phyloP scores from a whole-genome alignment of 2,888 invertebrate species.

The Tiliacea aurago region DNA sequence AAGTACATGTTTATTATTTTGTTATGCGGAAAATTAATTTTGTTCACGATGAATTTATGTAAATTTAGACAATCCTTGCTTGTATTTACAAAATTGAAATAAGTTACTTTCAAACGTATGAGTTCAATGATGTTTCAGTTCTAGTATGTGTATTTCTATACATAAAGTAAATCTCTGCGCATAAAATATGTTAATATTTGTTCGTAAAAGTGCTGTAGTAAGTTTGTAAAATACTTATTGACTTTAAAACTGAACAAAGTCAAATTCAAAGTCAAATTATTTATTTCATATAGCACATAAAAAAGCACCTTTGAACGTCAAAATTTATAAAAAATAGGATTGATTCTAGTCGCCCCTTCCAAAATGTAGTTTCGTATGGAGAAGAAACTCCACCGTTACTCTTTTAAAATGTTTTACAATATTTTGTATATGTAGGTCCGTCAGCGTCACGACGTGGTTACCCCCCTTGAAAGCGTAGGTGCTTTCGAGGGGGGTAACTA shows the following conservation, averaged over 20 bases:
- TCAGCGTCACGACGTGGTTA: too few species aligned
- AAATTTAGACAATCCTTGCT: background rate
- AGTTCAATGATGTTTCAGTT: background rate
- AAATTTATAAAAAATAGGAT: too few species aligned
- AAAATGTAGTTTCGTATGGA: too few species aligned
- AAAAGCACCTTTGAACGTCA: too few species aligned
- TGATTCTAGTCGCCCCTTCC: too few species aligned
- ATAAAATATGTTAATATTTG: background rate
- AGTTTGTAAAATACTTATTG: background rate
- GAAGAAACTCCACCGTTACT: too few species aligned
- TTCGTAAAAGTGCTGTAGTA: background rate
- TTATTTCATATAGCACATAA: too few species aligned
- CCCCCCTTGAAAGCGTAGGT: too few species aligned
- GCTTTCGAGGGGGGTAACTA: too few species aligned
- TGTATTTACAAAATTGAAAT: constrained; percentile 8
- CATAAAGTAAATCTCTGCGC: background rate
- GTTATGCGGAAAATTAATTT: constrained; percentile 38
- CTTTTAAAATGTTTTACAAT: too few species aligned
- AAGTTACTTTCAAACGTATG: background rate
- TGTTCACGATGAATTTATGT: constrained; percentile 13
- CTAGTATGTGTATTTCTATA: background rate
- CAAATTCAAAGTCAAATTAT: too few species aligned
- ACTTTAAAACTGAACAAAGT: background rate
- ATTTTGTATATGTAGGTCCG: too few species aligned
- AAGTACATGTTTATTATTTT: constrained; percentile 47